Evolutionary conservation across 2,888 invertebrate genomes (phyloP).

Genomic region (Hanleya hanleyi): DNA sequence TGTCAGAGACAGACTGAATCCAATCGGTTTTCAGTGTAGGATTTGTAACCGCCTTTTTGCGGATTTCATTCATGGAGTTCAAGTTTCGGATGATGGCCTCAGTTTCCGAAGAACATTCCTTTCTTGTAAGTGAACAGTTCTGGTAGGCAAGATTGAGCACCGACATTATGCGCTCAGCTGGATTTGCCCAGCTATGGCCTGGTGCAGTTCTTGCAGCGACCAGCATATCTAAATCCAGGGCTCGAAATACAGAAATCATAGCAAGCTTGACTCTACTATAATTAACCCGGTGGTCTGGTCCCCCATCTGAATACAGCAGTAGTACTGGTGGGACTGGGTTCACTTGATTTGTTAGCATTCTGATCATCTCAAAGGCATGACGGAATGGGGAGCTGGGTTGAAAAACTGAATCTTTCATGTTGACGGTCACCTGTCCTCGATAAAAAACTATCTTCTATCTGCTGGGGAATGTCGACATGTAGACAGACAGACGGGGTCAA

Average conservation of each 20-base stretch:
- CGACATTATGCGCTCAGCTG: conserved; percentile 39
- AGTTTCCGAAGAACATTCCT: conserved; percentile 16
- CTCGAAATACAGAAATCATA: conserved; percentile 18
- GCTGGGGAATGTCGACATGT: too few relatives aligned
- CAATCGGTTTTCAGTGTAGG: conserved; percentile 20
- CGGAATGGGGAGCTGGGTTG: too few relatives aligned
- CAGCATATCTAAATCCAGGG: conserved; percentile 33
- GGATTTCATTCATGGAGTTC: conserved; percentile 30
- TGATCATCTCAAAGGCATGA: too few relatives aligned
- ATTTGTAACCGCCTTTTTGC: conserved; percentile 29
- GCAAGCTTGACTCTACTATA: conserved; percentile 17
- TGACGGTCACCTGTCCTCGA: too few relatives aligned
- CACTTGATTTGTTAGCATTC: too few relatives aligned
- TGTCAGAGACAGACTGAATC: conserved; percentile 17
- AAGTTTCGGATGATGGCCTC: conserved; percentile 28
- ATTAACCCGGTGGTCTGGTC: conserved; percentile 17
- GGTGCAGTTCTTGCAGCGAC: conserved; percentile 30
- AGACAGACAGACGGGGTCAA: too few relatives aligned
- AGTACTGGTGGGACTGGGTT: conserved; percentile 31
- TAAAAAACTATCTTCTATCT: too few relatives aligned
- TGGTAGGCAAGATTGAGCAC: conserved; percentile 37
- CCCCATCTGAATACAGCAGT: conserved; percentile 32
- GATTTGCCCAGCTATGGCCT: conserved; percentile 34
- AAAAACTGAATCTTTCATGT: too few relatives aligned
- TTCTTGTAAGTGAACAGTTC: conserved; percentile 27